These are phyloP conservation scores for Esox niger DNA, from an alignment of 2,113 vertebrate species.

Conservation along the genomic window DNA sequence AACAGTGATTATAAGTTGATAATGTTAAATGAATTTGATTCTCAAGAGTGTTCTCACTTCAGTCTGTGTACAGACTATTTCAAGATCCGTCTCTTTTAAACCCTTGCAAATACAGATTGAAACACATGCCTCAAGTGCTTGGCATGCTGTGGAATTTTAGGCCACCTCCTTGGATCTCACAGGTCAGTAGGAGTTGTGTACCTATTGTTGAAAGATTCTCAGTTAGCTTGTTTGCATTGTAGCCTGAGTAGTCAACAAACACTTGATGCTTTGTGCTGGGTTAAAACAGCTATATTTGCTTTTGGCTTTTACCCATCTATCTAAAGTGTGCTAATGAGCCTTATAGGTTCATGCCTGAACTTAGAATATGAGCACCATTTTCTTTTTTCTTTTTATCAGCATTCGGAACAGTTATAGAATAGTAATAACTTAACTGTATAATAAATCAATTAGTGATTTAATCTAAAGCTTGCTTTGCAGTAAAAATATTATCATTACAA, in stretches of 20 bases:
- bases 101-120: conserved; percentile 1
- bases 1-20: neutral
- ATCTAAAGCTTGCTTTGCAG: no score
- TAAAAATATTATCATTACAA: no score
- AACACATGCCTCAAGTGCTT: conserved; percentile 32
- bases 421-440: no score
- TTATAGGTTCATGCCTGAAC: conserved; percentile 54
- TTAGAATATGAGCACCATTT: conserved; percentile 18
- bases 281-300: conserved; percentile 83
- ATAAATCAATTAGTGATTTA: no score
- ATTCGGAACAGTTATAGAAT: conserved; percentile 12
- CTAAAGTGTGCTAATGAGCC: conserved; percentile 78
- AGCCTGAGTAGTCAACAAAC: conserved; percentile 86
- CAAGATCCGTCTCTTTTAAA: neutral
- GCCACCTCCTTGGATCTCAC: conserved; percentile 31
- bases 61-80: neutral
- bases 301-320: conserved; percentile 72
- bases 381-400: conserved; percentile 33
- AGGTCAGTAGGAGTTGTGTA: conserved; percentile 58
- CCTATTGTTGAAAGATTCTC: conserved; percentile 77
- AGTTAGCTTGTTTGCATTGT: conserved; percentile 80
- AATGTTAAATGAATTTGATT: neutral
- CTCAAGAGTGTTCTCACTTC: neutral
- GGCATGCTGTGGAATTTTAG: conserved; percentile 21
- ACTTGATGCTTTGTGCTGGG: conserved; percentile 83